Evolutionary conservation across 2,113 vertebrate genomes (phyloP), one percentile per base, ranked within the genome.

Genomic region (Lanius ludovicianus): DNA sequence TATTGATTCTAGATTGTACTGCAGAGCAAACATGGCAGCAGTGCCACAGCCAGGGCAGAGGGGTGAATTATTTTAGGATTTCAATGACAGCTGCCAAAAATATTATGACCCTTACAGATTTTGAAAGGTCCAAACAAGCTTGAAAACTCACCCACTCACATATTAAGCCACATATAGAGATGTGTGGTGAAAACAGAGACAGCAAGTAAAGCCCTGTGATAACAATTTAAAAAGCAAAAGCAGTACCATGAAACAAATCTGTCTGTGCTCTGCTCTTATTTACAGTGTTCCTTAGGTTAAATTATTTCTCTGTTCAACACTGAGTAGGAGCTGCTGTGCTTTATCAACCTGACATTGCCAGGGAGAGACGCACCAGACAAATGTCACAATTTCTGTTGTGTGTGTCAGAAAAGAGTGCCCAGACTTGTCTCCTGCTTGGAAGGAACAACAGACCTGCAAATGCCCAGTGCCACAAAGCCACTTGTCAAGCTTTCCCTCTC

Each of bases 11-110:
- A 64, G 80, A 60, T 69, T 30, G 63, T n/a, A 24, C 35, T 81
- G 20, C 10, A 69, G 44, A 82, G 14, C 50, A 92, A 87, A 73
- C 11, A 60, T 0, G 7, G 69, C 30, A 68, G 60, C 30, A 84
- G 18, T 25, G 21, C 21, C 50, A 78, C 50, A 62, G 37, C 21
- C 39, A 64, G 90, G 39, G 37, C 77, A 95, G 35, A 67, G 20
- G 21, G 35, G 41, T 47, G 65, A 89, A 65, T 75, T 88, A 85
- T 80, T 94, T 89, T 39, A 55, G 56, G 73, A 75, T 78, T 63
- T 78, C 88, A 93, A 8, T 53, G 84, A 79, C 93, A 93, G 75
- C 23, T 78, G 75, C 41, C 91, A 92, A 84, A 95, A 95, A 57
- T 64, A 83, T 46, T 78, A 63, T 13, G 13, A n/a, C 24, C 68